Evolutionary conservation across 2,888 invertebrate species (phyloP).

Genomic region (Dastarcus helophoroides): DNA sequence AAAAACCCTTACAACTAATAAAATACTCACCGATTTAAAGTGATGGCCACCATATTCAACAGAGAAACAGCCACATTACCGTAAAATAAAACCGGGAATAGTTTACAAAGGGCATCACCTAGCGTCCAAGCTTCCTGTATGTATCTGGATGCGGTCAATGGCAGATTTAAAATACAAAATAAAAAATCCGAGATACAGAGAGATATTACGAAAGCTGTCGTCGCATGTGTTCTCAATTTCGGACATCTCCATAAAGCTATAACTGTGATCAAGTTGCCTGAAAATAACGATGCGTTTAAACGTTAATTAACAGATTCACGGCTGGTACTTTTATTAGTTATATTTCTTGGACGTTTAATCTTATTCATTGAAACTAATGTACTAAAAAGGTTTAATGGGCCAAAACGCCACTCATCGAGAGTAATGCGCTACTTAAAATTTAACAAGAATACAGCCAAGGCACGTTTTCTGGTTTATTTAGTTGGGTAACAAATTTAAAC

Average conservation of each 20-base stretch:
- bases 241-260: slow-evolving; percentile 66
- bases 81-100: slow-evolving; percentile 82
- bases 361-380: too few relatives aligned
- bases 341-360: too few relatives aligned
- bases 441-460: too few relatives aligned
- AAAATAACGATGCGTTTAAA: too few relatives aligned
- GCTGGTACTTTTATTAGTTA: too few relatives aligned
- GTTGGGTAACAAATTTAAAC: too few relatives aligned
- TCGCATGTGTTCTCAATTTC: slow-evolving; percentile 71
- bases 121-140: slow-evolving; percentile 72
- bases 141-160: slow-evolving; percentile 72
- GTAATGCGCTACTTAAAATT: too few relatives aligned
- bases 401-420: too few relatives aligned
- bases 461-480: too few relatives aligned
- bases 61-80: slow-evolving; percentile 82
- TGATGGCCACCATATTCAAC: slow-evolving; percentile 82
- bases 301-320: too few relatives aligned
- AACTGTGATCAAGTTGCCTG: slow-evolving; percentile 76
- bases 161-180: slow-evolving; percentile 75
- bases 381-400: too few relatives aligned
- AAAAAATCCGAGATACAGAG: slow-evolving; percentile 76
- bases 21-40: slow-evolving; percentile 69
- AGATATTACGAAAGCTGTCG: slow-evolving; percentile 79
- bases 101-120: slow-evolving; percentile 63
- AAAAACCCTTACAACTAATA: too few relatives aligned